Evolutionary conservation across 2,888 invertebrate species (phyloP).

Genomic region (Oxytorus armatus): DNA sequence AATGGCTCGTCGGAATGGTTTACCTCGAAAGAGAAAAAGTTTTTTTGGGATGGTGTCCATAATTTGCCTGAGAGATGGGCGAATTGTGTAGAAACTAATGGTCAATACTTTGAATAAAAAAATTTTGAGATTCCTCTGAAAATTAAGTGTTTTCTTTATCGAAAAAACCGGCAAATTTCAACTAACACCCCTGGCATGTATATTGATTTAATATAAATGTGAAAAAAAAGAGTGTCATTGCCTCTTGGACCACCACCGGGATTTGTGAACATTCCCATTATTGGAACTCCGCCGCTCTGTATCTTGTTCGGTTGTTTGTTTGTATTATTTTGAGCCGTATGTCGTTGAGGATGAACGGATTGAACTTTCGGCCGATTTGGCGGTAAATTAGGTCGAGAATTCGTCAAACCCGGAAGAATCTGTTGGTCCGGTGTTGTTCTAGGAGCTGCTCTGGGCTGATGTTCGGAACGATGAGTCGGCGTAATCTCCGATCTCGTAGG

Average conservation of each 20-base stretch:
- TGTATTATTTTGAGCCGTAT: constrained; percentile 34
- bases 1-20: too few species aligned
- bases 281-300: constrained; percentile 67
- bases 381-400: constrained; percentile 71
- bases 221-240: constrained; percentile 20
- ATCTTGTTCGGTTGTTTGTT: constrained; percentile 72
- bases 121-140: too few species aligned
- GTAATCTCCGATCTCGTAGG: constrained; percentile 65
- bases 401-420: constrained; percentile 42
- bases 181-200: too few species aligned
- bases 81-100: too few species aligned
- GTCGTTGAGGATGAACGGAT: constrained; percentile 60
- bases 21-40: too few species aligned
- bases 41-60: too few species aligned
- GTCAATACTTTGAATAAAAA: too few species aligned
- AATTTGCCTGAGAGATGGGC: too few species aligned
- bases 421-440: constrained; percentile 48
- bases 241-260: constrained; percentile 73
- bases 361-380: constrained; percentile 71
- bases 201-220: neutral
- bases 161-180: too few species aligned
- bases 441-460: constrained; percentile 55
- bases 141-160: too few species aligned
- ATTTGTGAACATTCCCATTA: constrained; percentile 77
- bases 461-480: constrained; percentile 56